Evolutionary conservation across 2,797 vertebrate species (phyloP).

Genomic region (Capromys pilorides): DNA sequence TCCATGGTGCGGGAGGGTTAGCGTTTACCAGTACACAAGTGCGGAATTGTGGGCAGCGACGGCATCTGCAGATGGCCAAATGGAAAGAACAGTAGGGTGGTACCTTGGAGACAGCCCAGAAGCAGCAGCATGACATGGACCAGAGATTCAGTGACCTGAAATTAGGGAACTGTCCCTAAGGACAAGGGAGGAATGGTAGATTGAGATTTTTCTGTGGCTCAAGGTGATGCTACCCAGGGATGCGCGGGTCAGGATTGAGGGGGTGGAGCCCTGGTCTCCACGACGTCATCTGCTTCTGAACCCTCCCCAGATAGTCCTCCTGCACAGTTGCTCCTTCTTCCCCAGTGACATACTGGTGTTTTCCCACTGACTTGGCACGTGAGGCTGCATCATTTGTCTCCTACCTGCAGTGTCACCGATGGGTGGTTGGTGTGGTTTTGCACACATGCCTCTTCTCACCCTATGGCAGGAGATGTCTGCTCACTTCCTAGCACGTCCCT

Average conservation of each 20-base stretch:
- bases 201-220: neutral
- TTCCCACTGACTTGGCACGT: too few relatives aligned
- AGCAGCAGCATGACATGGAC: neutral
- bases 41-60: neutral
- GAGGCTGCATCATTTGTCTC: neutral
- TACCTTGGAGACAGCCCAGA: neutral
- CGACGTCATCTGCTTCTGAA: neutral
- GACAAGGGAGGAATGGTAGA: neutral
- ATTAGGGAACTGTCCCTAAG: neutral
- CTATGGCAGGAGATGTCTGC: neutral
- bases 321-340: neutral
- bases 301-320: neutral
- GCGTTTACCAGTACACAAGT: neutral
- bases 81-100: neutral
- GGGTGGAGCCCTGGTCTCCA: neutral
- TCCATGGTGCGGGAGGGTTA: neutral
- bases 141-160: neutral
- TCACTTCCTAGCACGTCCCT: accelerated
- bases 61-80: neutral
- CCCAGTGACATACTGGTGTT: neutral
- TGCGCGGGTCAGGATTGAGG: neutral
- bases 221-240: neutral
- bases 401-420: too few relatives aligned
- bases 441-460: neutral
- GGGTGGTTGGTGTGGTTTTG: neutral